Evolutionary conservation across 2,888 invertebrate species (phyloP).

Genomic region (Acholoe squamosa): DNA sequence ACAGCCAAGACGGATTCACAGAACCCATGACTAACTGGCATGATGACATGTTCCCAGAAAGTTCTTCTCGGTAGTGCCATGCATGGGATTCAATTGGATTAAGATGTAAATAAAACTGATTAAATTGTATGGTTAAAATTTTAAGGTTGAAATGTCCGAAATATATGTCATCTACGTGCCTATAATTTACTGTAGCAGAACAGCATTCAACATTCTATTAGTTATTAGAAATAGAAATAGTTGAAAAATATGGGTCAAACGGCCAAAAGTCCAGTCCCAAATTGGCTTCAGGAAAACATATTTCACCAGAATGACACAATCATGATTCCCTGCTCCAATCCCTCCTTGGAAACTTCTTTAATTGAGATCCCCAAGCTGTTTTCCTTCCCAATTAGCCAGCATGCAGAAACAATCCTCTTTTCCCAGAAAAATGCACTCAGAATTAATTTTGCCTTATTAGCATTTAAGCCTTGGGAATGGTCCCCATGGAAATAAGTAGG

Average conservation of each 20-base stretch:
- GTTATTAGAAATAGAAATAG: no score
- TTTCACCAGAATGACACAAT: not conserved
- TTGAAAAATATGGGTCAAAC: not conserved
- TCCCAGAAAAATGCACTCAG: not conserved
- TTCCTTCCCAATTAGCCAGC: conserved; percentile 9
- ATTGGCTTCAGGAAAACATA: not conserved
- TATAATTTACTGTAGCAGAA: no score
- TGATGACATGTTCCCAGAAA: no score
- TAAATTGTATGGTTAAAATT: no score
- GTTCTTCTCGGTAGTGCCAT: no score
- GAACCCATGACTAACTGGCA: no score
- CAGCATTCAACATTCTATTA: no score
- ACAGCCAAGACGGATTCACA: no score
- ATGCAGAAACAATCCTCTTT: not conserved
- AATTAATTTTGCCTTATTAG: not conserved
- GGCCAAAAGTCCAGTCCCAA: not conserved
- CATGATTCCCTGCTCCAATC: not conserved
- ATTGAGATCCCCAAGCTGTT: not conserved
- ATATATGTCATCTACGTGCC: no score
- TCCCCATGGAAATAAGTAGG: not conserved
- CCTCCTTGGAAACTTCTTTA: not conserved
- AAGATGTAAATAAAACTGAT: no score
- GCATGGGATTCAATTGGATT: no score
- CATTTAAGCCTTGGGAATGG: not conserved
- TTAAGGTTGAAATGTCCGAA: no score